These are phyloP conservation scores for Arge pagana DNA, from an alignment of 2,888 invertebrate species.

Conservation along the genomic window DNA sequence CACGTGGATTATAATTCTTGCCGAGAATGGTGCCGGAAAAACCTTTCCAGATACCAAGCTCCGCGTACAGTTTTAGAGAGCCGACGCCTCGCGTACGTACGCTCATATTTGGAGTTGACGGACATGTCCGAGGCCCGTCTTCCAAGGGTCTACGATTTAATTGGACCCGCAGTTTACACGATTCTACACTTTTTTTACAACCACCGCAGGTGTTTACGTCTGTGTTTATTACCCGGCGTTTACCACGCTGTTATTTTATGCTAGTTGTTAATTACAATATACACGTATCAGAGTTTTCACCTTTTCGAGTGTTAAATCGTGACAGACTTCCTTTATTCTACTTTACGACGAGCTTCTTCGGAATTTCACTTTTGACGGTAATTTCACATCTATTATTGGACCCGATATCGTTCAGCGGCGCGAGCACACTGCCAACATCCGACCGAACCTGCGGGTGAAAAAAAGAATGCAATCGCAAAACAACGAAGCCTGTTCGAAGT, in stretches of 20 bases:
- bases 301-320: slow-evolving; percentile 23
- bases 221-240: slow-evolving; percentile 13
- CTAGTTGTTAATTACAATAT: slow-evolving; percentile 21
- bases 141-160: slow-evolving; percentile 37
- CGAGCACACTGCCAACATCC: no score
- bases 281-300: slow-evolving; percentile 21
- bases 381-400: no score
- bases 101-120: not conserved
- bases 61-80: slow-evolving; percentile 3
- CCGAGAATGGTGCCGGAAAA: not conserved
- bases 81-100: not conserved
- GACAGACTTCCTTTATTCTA: slow-evolving; percentile 6
- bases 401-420: no score
- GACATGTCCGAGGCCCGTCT: slow-evolving; percentile 30
- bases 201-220: slow-evolving; percentile 16
- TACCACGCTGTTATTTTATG: slow-evolving; percentile 12
- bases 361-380: no score
- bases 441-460: no score
- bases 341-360: not conserved
- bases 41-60: no score
- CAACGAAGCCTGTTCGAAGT: no score
- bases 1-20: slow-evolving; percentile 23
- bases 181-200: slow-evolving; percentile 29
- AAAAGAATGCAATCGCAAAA: no score
- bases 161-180: slow-evolving; percentile 40